phyloP scores from a whole-genome alignment of 1,140 invertebrate species.

The Pristionchus pacificus region DNA sequence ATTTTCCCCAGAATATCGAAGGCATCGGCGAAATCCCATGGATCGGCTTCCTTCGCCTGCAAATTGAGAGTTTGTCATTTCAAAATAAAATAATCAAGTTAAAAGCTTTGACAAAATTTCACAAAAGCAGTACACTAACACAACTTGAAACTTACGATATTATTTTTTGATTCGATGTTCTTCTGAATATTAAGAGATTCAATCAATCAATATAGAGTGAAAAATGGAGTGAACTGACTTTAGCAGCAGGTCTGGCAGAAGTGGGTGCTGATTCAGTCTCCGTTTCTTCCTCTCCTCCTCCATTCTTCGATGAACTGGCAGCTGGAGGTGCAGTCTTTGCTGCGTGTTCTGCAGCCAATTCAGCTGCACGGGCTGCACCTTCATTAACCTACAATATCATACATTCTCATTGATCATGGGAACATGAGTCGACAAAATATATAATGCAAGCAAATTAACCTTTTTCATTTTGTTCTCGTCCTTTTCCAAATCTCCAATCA shows the following conservation, averaged over 20 bases:
- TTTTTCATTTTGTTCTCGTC: constrained; percentile 83
- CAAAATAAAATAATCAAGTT: background rate
- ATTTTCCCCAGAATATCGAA: constrained; percentile 86
- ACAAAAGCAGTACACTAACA: too few relatives aligned
- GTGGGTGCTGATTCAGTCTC: too few relatives aligned
- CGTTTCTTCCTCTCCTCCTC: too few relatives aligned
- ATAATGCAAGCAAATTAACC: constrained; percentile 56
- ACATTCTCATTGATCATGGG: background rate
- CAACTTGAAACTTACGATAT: too few relatives aligned
- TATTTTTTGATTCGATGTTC: too few relatives aligned
- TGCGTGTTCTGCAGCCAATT: constrained; percentile 1
- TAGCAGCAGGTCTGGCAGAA: too few relatives aligned
- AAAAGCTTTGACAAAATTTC: too few relatives aligned
- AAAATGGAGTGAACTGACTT: too few relatives aligned
- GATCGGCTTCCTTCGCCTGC: constrained; percentile 63
- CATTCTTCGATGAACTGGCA: background rate
- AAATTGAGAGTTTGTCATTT: background rate
- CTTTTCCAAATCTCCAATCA: constrained; percentile 74
- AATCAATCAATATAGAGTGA: too few relatives aligned
- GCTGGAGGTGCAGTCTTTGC: background rate
- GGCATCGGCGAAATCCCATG: constrained; percentile 81
- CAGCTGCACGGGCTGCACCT: background rate
- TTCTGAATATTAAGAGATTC: too few relatives aligned
- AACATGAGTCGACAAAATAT: too few relatives aligned
- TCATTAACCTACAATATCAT: too few relatives aligned